Conservation (phyloP, 1,140 invertebrate genomes). For the Araneus ventricosus region DNA sequence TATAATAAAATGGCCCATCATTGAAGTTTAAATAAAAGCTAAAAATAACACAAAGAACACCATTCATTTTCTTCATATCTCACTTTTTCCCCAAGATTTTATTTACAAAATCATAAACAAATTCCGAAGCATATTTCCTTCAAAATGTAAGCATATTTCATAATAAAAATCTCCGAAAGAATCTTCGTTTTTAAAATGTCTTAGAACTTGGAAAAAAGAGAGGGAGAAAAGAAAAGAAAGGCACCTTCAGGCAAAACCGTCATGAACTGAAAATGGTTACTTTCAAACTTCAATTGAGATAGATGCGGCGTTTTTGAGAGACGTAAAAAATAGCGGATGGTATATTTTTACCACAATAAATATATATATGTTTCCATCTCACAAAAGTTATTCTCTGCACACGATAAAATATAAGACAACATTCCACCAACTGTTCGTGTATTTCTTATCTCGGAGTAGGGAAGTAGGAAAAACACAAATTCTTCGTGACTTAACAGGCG, state of each 20-base stretch:
- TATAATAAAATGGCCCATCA: conserved; percentile 19
- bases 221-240: background rate
- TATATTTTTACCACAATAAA: conserved; percentile 73
- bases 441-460: conserved; percentile 65
- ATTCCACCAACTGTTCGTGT: conserved; percentile 70
- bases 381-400: conserved; percentile 30
- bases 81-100: conserved; percentile 32
- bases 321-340: conserved; percentile 44
- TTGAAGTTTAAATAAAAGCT: background rate
- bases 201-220: background rate
- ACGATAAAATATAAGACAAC: conserved; percentile 74
- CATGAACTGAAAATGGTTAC: conserved; percentile 75
- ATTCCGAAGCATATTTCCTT: conserved; percentile 49
- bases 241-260: conserved; percentile 32
- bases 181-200: conserved; percentile 54
- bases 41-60: background rate
- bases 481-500: conserved; percentile 73
- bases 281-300: conserved; percentile 71
- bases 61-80: conserved; percentile 24
- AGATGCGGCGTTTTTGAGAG: conserved; percentile 54
- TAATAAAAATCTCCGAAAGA: conserved; percentile 69
- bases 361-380: conserved; percentile 73
- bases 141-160: conserved; percentile 66
- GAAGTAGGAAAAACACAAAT: conserved; percentile 71
- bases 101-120: conserved; percentile 56